A percentile compares a stretch with the other conserved stretches of the same genome.
phyloP scores from a whole-genome alignment of 2,888 invertebrate species.

The Tetragnatha montana region DNA sequence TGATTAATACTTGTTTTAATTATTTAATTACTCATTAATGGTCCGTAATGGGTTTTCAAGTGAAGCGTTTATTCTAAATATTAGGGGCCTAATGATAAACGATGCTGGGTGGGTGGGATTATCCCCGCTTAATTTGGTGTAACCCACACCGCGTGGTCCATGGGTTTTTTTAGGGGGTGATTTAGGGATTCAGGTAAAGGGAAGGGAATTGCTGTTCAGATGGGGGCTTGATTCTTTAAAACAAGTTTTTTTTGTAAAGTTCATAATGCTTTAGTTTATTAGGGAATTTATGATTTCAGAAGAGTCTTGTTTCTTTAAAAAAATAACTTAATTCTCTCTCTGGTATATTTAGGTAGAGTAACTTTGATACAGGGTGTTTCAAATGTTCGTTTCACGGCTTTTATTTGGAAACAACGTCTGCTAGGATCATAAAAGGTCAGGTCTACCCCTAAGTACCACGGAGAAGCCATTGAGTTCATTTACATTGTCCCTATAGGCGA shows the following conservation, averaged over 20 bases:
- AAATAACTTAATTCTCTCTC: too few species aligned
- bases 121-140: slow-evolving; percentile 25
- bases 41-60: slow-evolving; percentile 38
- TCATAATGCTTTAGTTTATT: too few species aligned
- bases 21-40: slow-evolving; percentile 54
- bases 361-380: too few species aligned
- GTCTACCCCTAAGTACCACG: too few species aligned
- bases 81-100: slow-evolving; percentile 30
- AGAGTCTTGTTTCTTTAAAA: too few species aligned
- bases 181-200: background rate
- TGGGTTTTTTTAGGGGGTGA: background rate
- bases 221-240: background rate
- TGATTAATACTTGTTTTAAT: slow-evolving; percentile 45
- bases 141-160: background rate
- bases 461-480: too few species aligned
- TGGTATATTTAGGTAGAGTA: too few species aligned
- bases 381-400: too few species aligned
- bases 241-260: background rate
- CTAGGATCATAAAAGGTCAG: too few species aligned
- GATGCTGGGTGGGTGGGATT: background rate
- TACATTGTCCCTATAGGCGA: too few species aligned
- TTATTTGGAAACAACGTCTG: too few species aligned
- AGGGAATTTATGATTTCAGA: too few species aligned
- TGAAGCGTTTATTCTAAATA: slow-evolving; percentile 30
- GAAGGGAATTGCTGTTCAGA: background rate